phyloP scores from a whole-genome alignment of 2,797 vertebrate species.

The Argentina silus region DNA sequence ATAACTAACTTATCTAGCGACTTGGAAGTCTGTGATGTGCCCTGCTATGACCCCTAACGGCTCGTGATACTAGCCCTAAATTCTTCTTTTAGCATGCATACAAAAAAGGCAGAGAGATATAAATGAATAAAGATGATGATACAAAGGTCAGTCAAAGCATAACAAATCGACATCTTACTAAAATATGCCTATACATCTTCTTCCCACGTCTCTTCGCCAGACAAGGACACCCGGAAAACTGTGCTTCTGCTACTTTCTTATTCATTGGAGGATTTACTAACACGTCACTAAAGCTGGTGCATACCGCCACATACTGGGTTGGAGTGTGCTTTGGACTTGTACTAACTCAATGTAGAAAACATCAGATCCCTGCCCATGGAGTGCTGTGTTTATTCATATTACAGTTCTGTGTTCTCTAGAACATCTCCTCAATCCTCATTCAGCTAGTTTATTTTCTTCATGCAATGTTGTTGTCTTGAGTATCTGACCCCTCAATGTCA shows the following conservation, averaged over 20 bases:
- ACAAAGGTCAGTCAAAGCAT: neutral
- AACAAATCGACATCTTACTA: conserved; percentile 38
- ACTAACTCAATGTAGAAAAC: neutral
- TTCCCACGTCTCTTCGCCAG: neutral
- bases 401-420: too few relatives aligned
- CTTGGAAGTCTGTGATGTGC: neutral
- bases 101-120: neutral
- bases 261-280: neutral
- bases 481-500: neutral
- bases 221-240: conserved; percentile 58
- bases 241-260: conserved; percentile 40
- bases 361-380: too few relatives aligned
- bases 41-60: neutral
- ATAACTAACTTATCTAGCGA: neutral
- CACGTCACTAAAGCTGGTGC: neutral
- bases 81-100: neutral
- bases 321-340: neutral
- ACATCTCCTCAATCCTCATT: too few relatives aligned
- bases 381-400: too few relatives aligned
- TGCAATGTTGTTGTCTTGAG: too few relatives aligned
- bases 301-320: conserved; percentile 12
- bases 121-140: neutral
- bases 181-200: conserved; percentile 59
- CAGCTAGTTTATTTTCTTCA: too few relatives aligned
- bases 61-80: neutral